Conservation (phyloP, 2,888 invertebrate species). For the Hofmannophila pseudospretella region DNA sequence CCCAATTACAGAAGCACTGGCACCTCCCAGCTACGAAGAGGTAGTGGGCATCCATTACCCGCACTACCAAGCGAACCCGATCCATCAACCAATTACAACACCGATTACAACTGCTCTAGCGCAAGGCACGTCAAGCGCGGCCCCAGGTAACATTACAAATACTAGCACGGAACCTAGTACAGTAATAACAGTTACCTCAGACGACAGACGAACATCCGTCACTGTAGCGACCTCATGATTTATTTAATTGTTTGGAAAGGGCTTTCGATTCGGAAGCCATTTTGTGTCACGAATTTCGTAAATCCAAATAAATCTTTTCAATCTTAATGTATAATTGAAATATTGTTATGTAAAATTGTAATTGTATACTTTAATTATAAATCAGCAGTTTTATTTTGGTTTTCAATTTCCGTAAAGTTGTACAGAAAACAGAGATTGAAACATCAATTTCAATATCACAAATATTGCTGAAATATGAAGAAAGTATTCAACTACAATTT, state of each 20-base stretch:
- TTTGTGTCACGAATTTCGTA: no score
- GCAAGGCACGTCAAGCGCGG: constrained; percentile 24
- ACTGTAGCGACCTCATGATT: constrained; percentile 35
- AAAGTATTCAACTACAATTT: no score
- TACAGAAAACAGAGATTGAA: no score
- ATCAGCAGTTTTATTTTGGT: no score
- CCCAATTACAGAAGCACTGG: constrained; percentile 61
- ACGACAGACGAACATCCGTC: constrained; percentile 33
- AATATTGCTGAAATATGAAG: no score
- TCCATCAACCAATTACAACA: constrained; percentile 54
- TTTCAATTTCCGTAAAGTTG: no score
- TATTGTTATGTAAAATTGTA: no score
- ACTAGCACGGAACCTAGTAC: constrained; percentile 19
- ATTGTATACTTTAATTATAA: no score
- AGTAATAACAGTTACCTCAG: constrained; percentile 34
- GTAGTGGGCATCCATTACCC: constrained; percentile 68
- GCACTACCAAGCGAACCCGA: constrained; percentile 27
- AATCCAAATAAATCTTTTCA: no score
- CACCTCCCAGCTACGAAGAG: constrained; percentile 70
- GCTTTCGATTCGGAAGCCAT: no score
- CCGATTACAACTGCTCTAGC: constrained; percentile 57
- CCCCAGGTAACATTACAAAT: constrained; percentile 5
- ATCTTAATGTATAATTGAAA: no score
- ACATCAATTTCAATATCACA: no score
- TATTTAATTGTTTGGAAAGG: not conserved